Base-by-base conservation (phyloP, 2,797 vertebrate genomes). In the Danio albolineatus region DNA sequence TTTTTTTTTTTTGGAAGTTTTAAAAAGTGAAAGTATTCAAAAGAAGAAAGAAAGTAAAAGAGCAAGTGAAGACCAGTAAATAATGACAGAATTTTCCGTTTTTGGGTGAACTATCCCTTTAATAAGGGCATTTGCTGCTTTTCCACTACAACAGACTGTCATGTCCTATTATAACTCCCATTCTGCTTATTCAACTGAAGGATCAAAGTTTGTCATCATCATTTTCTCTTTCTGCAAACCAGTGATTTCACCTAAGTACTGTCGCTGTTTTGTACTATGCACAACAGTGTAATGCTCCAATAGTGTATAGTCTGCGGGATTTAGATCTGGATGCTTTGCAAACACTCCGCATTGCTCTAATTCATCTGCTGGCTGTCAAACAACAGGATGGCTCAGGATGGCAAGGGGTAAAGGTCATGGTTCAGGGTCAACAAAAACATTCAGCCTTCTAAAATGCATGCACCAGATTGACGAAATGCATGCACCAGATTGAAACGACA, bases 241-340 rank as follows among this genome's bases (percentile, higher is more conserved):
- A 71, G 7, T 39, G 16, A 48, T 41, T 21, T n/a, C 12, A 62
- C 5, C 5, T n/a, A 36, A 56, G 38, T 16, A 44, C 21, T 12
- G 2, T 59, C 16, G 51, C 10, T 76, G 41, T 71, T 66, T 82
- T 38, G 56, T 81, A 12, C 76, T 81, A 60, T 78, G 19, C 82
- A 80, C 84, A 88, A 89, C 92, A 94, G 94, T 95, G 93, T 89
- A 93, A 95, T 90, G 90, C 90, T 80, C 91, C 91, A 57, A 80
- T 85, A 21, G 94, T 94, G 94, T 69, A 83, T 53, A 90, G 92
- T 88, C 92, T 97, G 86, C 91, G 98, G 91, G 94, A 97, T 91
- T 93, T 97, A 93, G 95, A 97, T 93, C 94, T 96, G 88, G 94
- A 96, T 89, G 92, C 95, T 64, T 91, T 95, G 87, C 95, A 94